phyloP scores from a whole-genome alignment of 2,888 invertebrate genomes.

The Beris chalybata region DNA sequence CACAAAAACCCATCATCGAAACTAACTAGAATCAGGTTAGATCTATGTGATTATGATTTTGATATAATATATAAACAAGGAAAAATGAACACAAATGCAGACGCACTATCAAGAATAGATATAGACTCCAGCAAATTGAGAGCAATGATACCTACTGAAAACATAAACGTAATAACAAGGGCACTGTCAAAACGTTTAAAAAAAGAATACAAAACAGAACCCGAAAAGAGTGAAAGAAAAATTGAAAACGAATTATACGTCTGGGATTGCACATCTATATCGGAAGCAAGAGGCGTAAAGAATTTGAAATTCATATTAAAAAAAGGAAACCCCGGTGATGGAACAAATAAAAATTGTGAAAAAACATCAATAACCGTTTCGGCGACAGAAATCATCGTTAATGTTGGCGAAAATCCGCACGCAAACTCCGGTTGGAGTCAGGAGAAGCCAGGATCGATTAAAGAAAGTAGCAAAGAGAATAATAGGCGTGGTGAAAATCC shows the following conservation, averaged over 20 bases:
- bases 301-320: too few species aligned
- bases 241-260: slow-evolving; percentile 10
- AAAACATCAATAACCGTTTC: too few species aligned
- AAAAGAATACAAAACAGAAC: slow-evolving; percentile 4
- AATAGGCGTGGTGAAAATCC: too few species aligned
- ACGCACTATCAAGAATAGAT: not conserved
- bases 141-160: slow-evolving; percentile 20
- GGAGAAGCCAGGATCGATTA: too few species aligned
- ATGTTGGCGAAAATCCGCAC: too few species aligned
- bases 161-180: not conserved
- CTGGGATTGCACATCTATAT: slow-evolving; percentile 24
- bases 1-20: slow-evolving; percentile 43
- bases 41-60: slow-evolving; percentile 45
- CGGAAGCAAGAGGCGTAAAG: not conserved
- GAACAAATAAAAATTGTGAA: too few species aligned
- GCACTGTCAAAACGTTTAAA: not conserved
- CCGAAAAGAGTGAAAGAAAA: not conserved
- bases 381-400: too few species aligned
- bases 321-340: too few species aligned
- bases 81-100: too few species aligned
- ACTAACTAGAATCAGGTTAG: slow-evolving; percentile 44
- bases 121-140: slow-evolving; percentile 7
- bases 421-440: too few species aligned
- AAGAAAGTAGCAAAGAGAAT: too few species aligned
- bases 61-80: slow-evolving; percentile 32